Percentiles rank a stretch among this genome's conserved stretches.
Evolutionary conservation across 35 echinoderm and acorn worm species (phyloP).

Genomic region (Heliocidaris erythrogramma): DNA sequence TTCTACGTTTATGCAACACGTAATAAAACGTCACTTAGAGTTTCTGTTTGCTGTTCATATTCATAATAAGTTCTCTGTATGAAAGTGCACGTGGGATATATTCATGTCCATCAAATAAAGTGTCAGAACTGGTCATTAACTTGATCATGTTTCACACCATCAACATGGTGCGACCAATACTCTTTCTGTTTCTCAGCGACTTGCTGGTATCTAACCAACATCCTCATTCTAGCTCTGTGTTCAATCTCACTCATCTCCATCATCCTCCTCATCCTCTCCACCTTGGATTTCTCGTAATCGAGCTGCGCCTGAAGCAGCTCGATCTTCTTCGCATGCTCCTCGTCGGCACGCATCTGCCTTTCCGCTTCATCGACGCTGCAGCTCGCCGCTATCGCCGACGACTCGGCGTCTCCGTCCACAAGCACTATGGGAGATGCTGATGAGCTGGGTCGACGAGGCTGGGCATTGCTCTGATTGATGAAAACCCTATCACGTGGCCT

Average conservation of each 20-base stretch:
- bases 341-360: neutral
- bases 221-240: constrained; percentile 31
- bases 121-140: neutral
- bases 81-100: neutral
- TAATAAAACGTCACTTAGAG: neutral
- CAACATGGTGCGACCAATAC: constrained; percentile 29
- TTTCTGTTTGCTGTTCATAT: neutral
- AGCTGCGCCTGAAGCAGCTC: constrained; percentile 31
- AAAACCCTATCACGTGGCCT: neutral
- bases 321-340: constrained; percentile 31
- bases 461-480: constrained; percentile 16
- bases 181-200: constrained; percentile 52
- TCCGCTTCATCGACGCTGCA: constrained; percentile 12
- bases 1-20: neutral
- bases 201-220: constrained; percentile 36
- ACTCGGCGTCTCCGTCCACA: neutral
- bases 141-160: neutral
- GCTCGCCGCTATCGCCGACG: neutral
- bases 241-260: constrained; percentile 47
- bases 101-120: neutral
- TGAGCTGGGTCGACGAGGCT: neutral
- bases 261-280: constrained; percentile 25
- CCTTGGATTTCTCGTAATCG: constrained; percentile 29
- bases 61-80: neutral
- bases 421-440: neutral